These are phyloP conservation scores for Rotaria macrura DNA, from an alignment of 2,888 invertebrate species.

Conservation along the genomic window DNA sequence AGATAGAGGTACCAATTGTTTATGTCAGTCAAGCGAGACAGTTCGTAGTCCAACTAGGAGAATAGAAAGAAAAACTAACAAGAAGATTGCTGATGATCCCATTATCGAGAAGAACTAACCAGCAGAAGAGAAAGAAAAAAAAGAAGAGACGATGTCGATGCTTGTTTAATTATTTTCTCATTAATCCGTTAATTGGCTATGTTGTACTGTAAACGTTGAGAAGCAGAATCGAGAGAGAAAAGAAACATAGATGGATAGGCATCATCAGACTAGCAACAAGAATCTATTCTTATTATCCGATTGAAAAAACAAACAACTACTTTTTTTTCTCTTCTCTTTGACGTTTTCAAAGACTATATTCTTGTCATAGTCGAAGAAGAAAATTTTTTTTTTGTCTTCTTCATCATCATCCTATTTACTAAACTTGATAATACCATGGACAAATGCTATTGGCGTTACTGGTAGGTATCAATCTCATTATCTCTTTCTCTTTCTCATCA, in stretches of 20 bases:
- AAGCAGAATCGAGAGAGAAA: neutral
- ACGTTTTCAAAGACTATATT: neutral
- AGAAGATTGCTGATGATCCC: neutral
- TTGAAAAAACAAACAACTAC: neutral
- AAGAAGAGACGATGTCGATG: neutral
- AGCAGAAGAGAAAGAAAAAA: too few relatives aligned
- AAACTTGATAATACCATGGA: neutral
- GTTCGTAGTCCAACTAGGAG: neutral
- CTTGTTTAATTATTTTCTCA: constrained; percentile 8
- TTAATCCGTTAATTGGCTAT: constrained; percentile 7
- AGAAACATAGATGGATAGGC: neutral
- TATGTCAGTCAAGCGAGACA: neutral
- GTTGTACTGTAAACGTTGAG: neutral
- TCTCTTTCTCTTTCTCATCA: neutral
- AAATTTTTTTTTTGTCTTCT: neutral
- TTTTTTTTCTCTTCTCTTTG: neutral
- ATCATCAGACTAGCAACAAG: neutral
- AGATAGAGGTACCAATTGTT: neutral
- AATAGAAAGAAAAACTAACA: neutral
- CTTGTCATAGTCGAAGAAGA: neutral
- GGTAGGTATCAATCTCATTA: neutral
- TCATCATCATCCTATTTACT: neutral
- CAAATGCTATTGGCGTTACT: neutral
- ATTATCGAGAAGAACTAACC: neutral
- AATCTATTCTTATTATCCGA: neutral